A percentile compares a stretch with the other conserved stretches of the same genome.
These are phyloP conservation scores for Hapalemur alaotrensis DNA, from an alignment of 2,797 vertebrate species.

Conservation along the genomic window DNA sequence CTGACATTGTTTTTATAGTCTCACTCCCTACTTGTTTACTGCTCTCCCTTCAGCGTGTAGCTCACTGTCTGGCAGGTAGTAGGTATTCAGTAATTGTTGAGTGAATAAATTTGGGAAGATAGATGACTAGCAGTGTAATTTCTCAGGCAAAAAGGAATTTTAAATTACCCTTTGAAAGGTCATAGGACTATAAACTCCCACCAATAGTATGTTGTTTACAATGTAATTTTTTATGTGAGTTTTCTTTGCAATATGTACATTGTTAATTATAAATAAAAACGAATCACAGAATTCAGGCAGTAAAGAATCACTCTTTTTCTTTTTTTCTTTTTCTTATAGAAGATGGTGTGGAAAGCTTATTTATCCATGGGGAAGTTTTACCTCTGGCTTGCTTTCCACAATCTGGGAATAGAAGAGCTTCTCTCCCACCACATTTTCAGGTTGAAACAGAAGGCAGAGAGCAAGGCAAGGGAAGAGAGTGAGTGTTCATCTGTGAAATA, in stretches of 20 bases:
- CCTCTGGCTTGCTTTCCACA: conserved; percentile 1
- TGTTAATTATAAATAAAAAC: conserved; percentile 36
- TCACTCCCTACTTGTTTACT: not conserved
- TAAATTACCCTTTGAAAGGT: conserved; percentile 16
- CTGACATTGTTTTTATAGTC: not conserved
- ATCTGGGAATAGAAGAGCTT: not conserved
- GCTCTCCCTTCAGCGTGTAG: not conserved
- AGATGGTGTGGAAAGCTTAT: not conserved
- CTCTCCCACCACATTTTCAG: not conserved
- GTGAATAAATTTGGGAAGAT: not conserved
- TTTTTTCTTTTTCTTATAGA: not conserved
- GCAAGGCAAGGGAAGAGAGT: not conserved
- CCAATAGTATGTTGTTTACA: not conserved
- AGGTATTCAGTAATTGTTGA: not conserved
- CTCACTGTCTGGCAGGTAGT: not conserved
- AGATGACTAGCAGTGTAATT: not conserved
- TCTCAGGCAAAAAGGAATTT: conserved; percentile 30
- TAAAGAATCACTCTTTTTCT: not conserved
- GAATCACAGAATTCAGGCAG: not conserved
- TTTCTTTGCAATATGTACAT: conserved; percentile 4
- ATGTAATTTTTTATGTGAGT: conserved; percentile 15
- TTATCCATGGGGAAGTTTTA: not conserved
- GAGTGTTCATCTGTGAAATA: not conserved
- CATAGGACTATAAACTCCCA: not conserved
- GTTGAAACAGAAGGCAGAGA: not conserved